phyloP scores from a whole-genome alignment of 2,888 invertebrate species.

The Torymus texanus region DNA sequence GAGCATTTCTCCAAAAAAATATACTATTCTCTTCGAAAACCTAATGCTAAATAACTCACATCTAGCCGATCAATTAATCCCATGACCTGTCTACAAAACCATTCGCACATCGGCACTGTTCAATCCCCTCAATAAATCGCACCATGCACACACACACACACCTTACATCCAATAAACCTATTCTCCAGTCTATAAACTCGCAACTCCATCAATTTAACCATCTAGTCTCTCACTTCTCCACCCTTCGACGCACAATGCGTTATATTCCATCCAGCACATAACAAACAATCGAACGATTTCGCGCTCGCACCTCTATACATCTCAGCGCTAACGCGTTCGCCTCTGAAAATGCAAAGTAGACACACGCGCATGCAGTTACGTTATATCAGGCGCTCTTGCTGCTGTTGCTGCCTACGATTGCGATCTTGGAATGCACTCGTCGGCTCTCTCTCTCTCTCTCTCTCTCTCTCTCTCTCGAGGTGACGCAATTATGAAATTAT shows the following conservation, averaged over 20 bases:
- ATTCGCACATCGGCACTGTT: too few relatives aligned
- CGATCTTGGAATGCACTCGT: slow-evolving; percentile 45
- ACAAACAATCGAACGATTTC: slow-evolving; percentile 48
- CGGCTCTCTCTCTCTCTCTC: too few relatives aligned
- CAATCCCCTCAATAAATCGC: too few relatives aligned
- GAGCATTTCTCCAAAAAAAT: too few relatives aligned
- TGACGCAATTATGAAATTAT: slow-evolving; percentile 49
- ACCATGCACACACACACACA: background rate
- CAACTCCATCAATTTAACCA: slow-evolving; percentile 16
- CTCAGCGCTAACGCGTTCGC: background rate
- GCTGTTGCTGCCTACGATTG: slow-evolving; percentile 27
- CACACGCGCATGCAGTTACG: background rate
- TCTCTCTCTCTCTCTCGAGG: too few relatives aligned
- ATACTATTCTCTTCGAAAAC: too few relatives aligned
- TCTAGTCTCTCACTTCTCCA: too few relatives aligned
- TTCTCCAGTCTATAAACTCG: background rate
- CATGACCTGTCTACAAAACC: too few relatives aligned
- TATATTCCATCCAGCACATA: slow-evolving; percentile 34
- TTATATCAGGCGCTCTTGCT: background rate
- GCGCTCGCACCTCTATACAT: background rate
- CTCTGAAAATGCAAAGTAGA: slow-evolving; percentile 44
- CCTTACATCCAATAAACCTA: slow-evolving; percentile 7
- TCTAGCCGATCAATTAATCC: too few relatives aligned
- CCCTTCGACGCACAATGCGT: slow-evolving; percentile 12
- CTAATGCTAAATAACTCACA: too few relatives aligned